Percentiles rank a stretch among this genome's conserved stretches.
phyloP scores from a whole-genome alignment of 1,140 invertebrate genomes.

The Caenorhabditis brenneri region DNA sequence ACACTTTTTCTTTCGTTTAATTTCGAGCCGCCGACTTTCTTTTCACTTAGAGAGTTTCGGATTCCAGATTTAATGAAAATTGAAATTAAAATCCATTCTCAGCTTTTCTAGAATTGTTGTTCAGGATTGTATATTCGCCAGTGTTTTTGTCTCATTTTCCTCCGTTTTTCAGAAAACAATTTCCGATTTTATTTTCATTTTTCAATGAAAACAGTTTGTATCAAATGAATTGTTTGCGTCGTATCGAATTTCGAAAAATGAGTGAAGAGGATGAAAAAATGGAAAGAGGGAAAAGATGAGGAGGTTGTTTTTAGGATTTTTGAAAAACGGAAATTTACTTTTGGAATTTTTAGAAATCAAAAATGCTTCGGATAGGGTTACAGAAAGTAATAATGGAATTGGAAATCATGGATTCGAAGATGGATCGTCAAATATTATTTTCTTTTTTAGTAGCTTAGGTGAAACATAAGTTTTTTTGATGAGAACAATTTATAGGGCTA shows the following conservation, averaged over 20 bases:
- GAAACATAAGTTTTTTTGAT: too few relatives aligned
- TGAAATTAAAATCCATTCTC: neutral
- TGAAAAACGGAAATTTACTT: neutral
- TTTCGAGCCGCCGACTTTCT: too few relatives aligned
- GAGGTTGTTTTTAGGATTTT: neutral
- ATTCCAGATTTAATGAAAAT: neutral
- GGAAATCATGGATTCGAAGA: too few relatives aligned
- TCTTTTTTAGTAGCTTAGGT: too few relatives aligned
- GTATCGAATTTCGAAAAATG: slow-evolving; percentile 16
- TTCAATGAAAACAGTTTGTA: slow-evolving; percentile 14
- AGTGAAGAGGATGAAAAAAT: neutral
- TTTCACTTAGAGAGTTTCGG: neutral
- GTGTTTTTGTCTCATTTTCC: neutral
- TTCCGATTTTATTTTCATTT: slow-evolving; percentile 8
- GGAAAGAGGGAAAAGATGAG: neutral
- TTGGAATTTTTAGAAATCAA: neutral
- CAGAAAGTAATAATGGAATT: too few relatives aligned
- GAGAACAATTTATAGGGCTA: too few relatives aligned
- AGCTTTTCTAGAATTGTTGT: neutral
- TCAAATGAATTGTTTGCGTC: slow-evolving; percentile 25
- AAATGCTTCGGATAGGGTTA: neutral
- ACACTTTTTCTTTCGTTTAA: neutral
- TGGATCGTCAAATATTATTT: too few relatives aligned
- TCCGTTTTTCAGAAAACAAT: neutral
- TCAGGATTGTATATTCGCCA: neutral